These are phyloP conservation scores for Sinotaia quadrata DNA, from an alignment of 2,888 invertebrate genomes.

Conservation along the genomic window DNA sequence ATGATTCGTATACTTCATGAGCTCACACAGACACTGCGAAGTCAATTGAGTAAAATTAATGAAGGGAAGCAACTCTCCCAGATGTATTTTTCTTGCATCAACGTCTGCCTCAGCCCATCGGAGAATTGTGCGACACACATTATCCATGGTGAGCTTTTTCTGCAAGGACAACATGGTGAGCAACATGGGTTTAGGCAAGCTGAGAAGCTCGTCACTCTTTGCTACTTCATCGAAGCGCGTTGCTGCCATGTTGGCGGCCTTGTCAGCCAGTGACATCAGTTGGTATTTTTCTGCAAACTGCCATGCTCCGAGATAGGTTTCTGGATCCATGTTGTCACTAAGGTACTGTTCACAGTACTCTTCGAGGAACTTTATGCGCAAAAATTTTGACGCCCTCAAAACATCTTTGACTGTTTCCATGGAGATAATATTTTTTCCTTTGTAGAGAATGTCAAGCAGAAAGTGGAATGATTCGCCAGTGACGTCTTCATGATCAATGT, in stretches of 20 bases:
- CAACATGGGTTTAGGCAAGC: not conserved
- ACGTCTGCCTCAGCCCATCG: constrained; percentile 22
- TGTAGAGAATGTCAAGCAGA: constrained; percentile 4
- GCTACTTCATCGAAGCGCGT: not conserved
- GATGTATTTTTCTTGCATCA: not conserved
- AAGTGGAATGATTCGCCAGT: not conserved
- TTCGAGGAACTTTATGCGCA: not conserved
- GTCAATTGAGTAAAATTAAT: constrained; percentile 21
- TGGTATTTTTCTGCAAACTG: too few relatives aligned
- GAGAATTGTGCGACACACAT: not conserved
- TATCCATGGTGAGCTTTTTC: constrained; percentile 10
- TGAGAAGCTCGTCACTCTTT: not conserved
- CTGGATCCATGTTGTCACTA: not conserved
- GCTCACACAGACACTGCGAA: constrained; percentile 8
- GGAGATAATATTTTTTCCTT: not conserved
- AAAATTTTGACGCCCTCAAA: not conserved
- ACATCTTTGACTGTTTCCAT: not conserved
- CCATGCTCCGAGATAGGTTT: not conserved
- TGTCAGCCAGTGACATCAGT: not conserved
- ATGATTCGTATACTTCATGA: not conserved
- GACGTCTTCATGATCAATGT: not conserved
- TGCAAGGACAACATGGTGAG: not conserved
- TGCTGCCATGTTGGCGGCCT: too few relatives aligned
- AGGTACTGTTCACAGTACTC: too few relatives aligned
- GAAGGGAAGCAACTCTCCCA: constrained; percentile 9